Evolutionary conservation across 2,888 invertebrate species (phyloP).

Genomic region (Plagiodera versicolora): DNA sequence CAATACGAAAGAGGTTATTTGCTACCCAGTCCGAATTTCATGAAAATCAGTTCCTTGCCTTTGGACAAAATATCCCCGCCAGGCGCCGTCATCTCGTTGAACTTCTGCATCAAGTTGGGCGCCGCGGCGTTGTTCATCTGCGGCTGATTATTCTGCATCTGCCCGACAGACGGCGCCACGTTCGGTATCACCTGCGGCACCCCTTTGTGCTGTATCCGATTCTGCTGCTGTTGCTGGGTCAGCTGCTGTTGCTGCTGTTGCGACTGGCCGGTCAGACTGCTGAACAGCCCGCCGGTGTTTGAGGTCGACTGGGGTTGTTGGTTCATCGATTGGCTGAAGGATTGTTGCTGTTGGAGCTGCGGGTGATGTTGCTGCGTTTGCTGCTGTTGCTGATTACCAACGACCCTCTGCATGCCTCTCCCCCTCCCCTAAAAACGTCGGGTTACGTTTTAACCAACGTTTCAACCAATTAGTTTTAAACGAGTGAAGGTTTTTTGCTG

Average conservation of each 20-base stretch:
- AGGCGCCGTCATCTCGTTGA: conserved; percentile 85
- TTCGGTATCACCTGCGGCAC: conserved; percentile 58
- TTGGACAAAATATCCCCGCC: conserved; percentile 90
- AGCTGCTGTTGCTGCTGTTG: conserved; percentile 41
- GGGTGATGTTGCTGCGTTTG: conserved; percentile 42
- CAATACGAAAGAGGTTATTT: conserved; percentile 49
- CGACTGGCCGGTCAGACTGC: conserved; percentile 37
- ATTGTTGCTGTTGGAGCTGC: conserved; percentile 43
- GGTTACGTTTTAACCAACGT: neutral
- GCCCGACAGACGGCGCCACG: conserved; percentile 42
- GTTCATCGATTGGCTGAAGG: conserved; percentile 28
- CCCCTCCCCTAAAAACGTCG: conserved; percentile 60
- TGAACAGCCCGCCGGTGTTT: conserved; percentile 33
- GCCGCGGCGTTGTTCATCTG: conserved; percentile 54
- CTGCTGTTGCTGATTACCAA: conserved; percentile 54
- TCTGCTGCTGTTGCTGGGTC: conserved; percentile 38
- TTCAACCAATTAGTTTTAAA: too few species aligned
- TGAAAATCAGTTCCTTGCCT: conserved; percentile 92
- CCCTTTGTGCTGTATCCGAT: conserved; percentile 55
- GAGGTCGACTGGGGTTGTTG: conserved; percentile 40
- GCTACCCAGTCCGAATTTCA: conserved; percentile 88
- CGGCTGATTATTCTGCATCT: conserved; percentile 37
- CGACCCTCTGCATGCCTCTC: conserved; percentile 63
- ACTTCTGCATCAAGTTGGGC: conserved; percentile 86
- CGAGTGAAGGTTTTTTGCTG: too few species aligned